Evolutionary conservation across 2,888 invertebrate species (phyloP).

Genomic region (Phrixothrix hirtus): DNA sequence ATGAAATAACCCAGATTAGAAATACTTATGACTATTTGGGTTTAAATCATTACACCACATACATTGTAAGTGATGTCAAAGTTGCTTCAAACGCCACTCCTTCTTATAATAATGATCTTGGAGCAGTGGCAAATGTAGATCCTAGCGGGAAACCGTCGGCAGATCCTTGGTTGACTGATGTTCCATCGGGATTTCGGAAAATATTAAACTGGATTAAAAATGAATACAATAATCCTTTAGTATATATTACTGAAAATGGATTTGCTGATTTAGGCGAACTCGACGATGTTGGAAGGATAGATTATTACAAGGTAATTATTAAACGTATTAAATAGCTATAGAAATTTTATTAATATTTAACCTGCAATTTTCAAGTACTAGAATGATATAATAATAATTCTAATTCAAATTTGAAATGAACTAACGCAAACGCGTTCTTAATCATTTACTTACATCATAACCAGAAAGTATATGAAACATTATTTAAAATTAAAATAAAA

Average conservation of each 20-base stretch:
- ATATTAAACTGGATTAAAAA: constrained; percentile 56
- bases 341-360: neutral
- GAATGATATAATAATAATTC: neutral
- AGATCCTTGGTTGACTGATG: constrained; percentile 2
- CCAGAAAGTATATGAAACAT: no score
- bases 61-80: no score
- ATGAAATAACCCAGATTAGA: constrained; percentile 62
- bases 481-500: no score
- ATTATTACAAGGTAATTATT: constrained; percentile 45
- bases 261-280: no score
- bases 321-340: neutral
- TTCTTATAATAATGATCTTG: neutral
- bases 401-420: no score
- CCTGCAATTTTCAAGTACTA: neutral
- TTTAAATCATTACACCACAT: constrained; percentile 74
- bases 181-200: constrained; percentile 61
- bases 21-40: no score
- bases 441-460: no score
- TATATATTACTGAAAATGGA: no score
- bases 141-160: constrained; percentile 46
- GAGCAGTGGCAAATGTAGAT: neutral
- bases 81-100: no score
- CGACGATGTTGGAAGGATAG: no score
- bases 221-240: constrained; percentile 59
- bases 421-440: no score